Base-by-base conservation (phyloP, 2,113 vertebrate species). In the Aleadryas rufinucha region DNA sequence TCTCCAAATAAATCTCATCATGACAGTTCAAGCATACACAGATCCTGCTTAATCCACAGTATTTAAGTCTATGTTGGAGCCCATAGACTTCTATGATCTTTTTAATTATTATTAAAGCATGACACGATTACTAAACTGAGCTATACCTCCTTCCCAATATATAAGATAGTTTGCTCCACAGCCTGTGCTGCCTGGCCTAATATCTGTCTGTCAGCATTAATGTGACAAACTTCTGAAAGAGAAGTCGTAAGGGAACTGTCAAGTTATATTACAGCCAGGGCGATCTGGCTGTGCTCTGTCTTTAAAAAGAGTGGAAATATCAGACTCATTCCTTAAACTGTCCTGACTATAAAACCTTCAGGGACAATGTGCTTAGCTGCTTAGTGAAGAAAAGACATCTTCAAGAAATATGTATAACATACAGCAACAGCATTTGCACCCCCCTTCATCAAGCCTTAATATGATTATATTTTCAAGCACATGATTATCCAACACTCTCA, bases 121-220 rank as follows among this genome's bases (percentile, higher is more conserved):
- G 61, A 89, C 83, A 95, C 84, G 49, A 70, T 94, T 91, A 90
- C 84, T 80, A 95, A 91, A 97, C 63, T 91, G 77, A 87, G 94
- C 96, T 81, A 83, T 15, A 68, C 57, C 71, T 95, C 83, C 72
- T 88, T 95, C 89, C 35, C 77, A 95, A 70, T 61, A 94, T 31
- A 89, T 64, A 95, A 96, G 69, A 86, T 30, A 91, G 87, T 59
- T 95, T 83, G 71, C 87, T 94, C 78, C 53, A 93, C 27, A 93
- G 92, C 17, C 39, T 80, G 31, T 23, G 69, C 89, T 95, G 95
- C 95, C 92, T 96, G 88, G 87, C 64, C 87, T 91, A 86, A 76
- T 93, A 96, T 47, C 85, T 93, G 72, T 75, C 96, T 78, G 68
- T 94, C 80, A 96, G 90, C 66, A 96, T 86, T 95, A 95, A 76